phyloP scores from a whole-genome alignment of 2,113 vertebrate species.

The Spheniscus mendiculus region DNA sequence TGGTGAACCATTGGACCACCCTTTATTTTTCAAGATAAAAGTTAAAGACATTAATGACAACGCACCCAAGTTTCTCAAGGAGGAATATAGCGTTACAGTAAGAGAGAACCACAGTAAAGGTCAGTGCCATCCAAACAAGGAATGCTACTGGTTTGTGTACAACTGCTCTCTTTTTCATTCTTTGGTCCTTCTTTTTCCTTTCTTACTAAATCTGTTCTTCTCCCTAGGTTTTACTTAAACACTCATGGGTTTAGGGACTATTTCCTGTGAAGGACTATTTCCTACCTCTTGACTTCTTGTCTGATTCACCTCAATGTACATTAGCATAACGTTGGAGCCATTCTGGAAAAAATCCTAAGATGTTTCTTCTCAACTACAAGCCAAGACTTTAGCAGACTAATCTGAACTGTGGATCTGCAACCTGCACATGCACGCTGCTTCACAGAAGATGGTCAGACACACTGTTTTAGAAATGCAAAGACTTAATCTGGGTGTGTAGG shows the following conservation, averaged over 20 bases:
- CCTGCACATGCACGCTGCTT: neutral
- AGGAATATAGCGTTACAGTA: neutral
- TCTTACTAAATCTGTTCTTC: neutral
- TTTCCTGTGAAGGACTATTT: neutral
- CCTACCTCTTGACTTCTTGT: neutral
- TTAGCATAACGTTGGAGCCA: neutral
- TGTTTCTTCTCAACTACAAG: neutral
- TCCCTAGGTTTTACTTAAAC: neutral
- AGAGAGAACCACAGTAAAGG: slow-evolving; percentile 63
- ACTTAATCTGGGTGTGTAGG: neutral
- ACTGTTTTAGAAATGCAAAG: neutral
- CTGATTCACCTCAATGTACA: neutral
- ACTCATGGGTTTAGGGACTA: neutral
- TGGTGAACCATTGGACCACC: neutral
- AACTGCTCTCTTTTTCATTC: neutral
- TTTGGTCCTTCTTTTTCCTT: neutral
- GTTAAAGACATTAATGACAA: slow-evolving; percentile 85
- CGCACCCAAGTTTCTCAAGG: slow-evolving; percentile 61
- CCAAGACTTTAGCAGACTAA: neutral
- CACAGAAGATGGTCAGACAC: neutral
- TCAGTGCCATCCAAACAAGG: neutral
- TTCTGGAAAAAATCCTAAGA: neutral
- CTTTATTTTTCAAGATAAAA: slow-evolving; percentile 78
- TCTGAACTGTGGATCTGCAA: neutral
- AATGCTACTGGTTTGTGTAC: neutral